phyloP scores from a whole-genome alignment of 2,113 vertebrate species.

The Anser brachyrhynchus region DNA sequence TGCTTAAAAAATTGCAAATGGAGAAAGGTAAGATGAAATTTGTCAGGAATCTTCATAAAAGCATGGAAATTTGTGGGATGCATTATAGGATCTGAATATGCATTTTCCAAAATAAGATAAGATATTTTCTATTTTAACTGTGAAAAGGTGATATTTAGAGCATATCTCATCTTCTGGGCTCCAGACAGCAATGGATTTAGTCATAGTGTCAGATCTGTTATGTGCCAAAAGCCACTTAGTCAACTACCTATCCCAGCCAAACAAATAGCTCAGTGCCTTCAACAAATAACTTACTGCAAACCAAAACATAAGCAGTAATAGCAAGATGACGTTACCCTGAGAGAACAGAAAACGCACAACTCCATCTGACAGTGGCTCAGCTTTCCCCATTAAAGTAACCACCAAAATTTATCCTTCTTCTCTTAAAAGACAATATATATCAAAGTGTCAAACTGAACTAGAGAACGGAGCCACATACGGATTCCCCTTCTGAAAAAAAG shows the following conservation, averaged over 20 bases:
- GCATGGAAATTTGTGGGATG: background rate
- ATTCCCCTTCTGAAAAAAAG: background rate
- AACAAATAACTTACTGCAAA: background rate
- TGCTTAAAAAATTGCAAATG: background rate
- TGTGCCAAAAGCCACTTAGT: background rate
- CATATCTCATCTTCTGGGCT: background rate
- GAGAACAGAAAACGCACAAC: background rate
- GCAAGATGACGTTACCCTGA: background rate
- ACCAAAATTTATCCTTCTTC: background rate
- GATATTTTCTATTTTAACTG: background rate
- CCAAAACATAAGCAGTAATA: background rate
- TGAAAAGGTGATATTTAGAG: background rate
- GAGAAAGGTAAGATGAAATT: background rate
- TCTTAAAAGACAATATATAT: background rate
- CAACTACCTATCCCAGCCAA: background rate
- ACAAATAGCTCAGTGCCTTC: background rate
- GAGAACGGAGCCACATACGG: background rate
- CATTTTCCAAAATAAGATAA: background rate
- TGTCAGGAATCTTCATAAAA: background rate
- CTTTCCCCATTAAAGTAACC: background rate
- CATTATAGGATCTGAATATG: background rate
- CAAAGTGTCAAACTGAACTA: background rate
- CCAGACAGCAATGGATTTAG: background rate
- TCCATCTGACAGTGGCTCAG: background rate
- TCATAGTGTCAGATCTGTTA: background rate